phyloP scores from a whole-genome alignment of 2,888 invertebrate genomes.

The Lottia scabra region DNA sequence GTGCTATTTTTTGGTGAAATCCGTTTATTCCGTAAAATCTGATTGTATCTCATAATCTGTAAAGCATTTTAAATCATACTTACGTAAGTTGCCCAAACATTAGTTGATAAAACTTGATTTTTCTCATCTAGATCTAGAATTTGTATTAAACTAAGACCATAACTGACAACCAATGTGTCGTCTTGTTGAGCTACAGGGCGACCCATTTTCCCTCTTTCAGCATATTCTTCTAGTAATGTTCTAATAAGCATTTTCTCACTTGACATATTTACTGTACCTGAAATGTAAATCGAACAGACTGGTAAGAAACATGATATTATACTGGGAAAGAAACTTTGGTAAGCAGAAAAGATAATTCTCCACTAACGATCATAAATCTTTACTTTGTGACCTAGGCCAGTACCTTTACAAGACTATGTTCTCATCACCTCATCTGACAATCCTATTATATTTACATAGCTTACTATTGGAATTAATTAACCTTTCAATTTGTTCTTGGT shows the following conservation, averaged over 20 bases:
- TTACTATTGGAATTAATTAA: no score
- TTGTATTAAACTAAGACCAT: slow-evolving; percentile 68
- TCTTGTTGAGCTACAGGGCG: slow-evolving; percentile 65
- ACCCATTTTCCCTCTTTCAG: slow-evolving; percentile 62
- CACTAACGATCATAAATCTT: no score
- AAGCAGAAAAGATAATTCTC: no score
- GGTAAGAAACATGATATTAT: neutral
- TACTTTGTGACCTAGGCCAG: no score
- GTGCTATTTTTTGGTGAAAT: no score
- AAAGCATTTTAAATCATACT: slow-evolving; percentile 35
- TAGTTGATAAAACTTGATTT: slow-evolving; percentile 69
- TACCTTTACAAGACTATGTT: no score
- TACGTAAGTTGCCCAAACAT: slow-evolving; percentile 69
- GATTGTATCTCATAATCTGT: neutral
- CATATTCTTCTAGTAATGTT: slow-evolving; percentile 62
- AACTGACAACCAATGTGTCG: slow-evolving; percentile 61
- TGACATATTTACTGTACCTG: slow-evolving; percentile 62
- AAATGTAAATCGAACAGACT: neutral
- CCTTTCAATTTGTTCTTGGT: no score
- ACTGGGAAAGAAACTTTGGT: neutral
- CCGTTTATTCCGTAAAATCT: no score
- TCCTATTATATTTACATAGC: no score
- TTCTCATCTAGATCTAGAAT: slow-evolving; percentile 69
- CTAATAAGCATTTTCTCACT: slow-evolving; percentile 67
- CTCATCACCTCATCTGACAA: no score